A percentile compares a stretch with the other conserved stretches of the same genome.
phyloP scores from a whole-genome alignment of 2,113 vertebrate genomes.

The Chaetura pelagica region DNA sequence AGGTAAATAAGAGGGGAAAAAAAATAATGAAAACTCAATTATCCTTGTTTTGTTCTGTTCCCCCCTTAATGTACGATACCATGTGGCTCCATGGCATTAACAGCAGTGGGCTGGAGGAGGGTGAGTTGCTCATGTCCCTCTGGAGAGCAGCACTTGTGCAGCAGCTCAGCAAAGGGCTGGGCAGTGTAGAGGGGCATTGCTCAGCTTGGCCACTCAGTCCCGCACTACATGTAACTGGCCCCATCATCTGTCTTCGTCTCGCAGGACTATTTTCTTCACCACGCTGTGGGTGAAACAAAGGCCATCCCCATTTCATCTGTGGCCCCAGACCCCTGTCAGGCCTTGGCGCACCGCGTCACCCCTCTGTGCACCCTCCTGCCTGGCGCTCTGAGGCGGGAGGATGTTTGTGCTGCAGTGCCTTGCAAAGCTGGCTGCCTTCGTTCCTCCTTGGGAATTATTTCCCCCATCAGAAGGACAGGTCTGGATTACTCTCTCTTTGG shows the following conservation, averaged over 20 bases:
- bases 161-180: neutral
- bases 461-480: neutral
- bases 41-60: no score
- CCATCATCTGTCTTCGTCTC: fast-evolving
- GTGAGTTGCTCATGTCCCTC: neutral
- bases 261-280: neutral
- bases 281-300: neutral
- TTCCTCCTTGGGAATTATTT: neutral
- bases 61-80: fast-evolving
- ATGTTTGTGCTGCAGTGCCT: neutral
- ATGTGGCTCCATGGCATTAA: fast-evolving
- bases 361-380: fast-evolving
- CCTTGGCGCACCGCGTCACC: fast-evolving
- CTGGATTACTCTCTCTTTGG: neutral
- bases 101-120: neutral
- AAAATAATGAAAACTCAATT: neutral
- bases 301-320: fast-evolving
- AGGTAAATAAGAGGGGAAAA: neutral
- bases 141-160: neutral
- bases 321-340: neutral
- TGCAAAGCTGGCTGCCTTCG: neutral
- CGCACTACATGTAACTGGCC: neutral
- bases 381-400: fast-evolving
- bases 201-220: fast-evolving
- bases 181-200: neutral